phyloP scores from a whole-genome alignment of 1,140 invertebrate species.

The Stegodyphus dumicola region DNA sequence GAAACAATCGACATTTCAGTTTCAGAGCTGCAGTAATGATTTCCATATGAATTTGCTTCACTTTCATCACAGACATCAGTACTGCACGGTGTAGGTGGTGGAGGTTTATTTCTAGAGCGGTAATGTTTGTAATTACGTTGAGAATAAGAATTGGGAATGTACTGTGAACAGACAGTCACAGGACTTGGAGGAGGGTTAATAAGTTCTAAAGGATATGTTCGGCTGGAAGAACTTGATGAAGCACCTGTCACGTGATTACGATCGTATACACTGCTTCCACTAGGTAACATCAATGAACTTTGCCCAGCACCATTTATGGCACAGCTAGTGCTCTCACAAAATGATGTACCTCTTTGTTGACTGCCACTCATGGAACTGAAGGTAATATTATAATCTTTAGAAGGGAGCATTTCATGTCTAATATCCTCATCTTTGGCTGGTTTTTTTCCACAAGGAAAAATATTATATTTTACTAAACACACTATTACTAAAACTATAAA shows the following conservation, averaged over 20 bases:
- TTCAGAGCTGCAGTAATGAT: slow-evolving; percentile 56
- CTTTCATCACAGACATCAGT: slow-evolving; percentile 91
- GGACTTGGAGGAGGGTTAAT: slow-evolving; percentile 91
- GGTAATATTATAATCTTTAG: slow-evolving; percentile 12
- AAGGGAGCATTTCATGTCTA: slow-evolving; percentile 33
- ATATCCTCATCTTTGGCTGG: slow-evolving; percentile 20
- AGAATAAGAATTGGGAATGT: slow-evolving; percentile 56
- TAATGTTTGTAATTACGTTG: slow-evolving; percentile 76
- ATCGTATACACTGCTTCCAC: slow-evolving; percentile 72
- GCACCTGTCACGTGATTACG: slow-evolving; percentile 84
- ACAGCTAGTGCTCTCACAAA: slow-evolving; percentile 20
- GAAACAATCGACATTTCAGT: slow-evolving; percentile 74
- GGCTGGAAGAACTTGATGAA: slow-evolving; percentile 74
- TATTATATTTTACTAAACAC: neutral
- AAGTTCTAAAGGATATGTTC: slow-evolving; percentile 81
- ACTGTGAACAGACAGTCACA: slow-evolving; percentile 74
- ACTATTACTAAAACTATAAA: neutral
- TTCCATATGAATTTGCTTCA: slow-evolving; percentile 65
- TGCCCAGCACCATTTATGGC: neutral
- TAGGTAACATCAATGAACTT: neutral
- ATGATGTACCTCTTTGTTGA: slow-evolving; percentile 22
- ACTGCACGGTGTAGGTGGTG: slow-evolving; percentile 92
- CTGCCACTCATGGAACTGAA: slow-evolving; percentile 16
- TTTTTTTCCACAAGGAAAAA: slow-evolving; percentile 19
- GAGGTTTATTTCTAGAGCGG: slow-evolving; percentile 76